Evolutionary conservation across 2,888 invertebrate species (phyloP), one percentile per base, ranked within the genome.

Genomic region (Habrosyne pyritoides): DNA sequence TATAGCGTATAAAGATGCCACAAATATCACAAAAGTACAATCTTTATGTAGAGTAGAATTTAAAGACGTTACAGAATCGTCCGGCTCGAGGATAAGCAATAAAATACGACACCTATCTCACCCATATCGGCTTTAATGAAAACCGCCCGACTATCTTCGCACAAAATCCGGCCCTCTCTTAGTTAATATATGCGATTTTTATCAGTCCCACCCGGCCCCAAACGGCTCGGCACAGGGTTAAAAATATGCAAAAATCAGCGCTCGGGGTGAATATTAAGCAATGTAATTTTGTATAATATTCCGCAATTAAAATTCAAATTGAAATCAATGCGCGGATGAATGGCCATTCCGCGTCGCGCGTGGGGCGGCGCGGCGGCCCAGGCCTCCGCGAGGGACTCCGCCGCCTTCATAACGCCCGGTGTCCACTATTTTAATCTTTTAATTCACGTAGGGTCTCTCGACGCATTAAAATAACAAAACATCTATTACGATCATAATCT

Each of bases 241-340:
- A 87, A 89, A 89, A 84, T 89, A 90, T 91, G 91, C 90, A 91
- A 90, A 91, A 91, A 90, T 91, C 87, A 83, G 74, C 78, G 80
- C 82, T 79, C 77, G 81, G 91, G 90, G 91, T 90, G 92, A 91
- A 90, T 91, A 90, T 91, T 85, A 92, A 92, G 86, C 77, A 87
- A 91, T 89, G 89, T 91, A 87, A 90, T 91, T 89, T 89, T 88
- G 86, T 87, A 87, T 90, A 91, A 93, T 93, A 93, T 92, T 90
- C 87, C 80, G 75, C 91, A 91, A 93, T 93, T 93, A 93, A 93
- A 91, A 91, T 93, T 92, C 86, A 93, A 93, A 93, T 93, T 93
- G 93, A 93, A 93, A 93, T 91, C 93, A 92, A 92, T 92, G 92
- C 89, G 81, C 81, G 84, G 80, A 81, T 84, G 87, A 86, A 84